Evolutionary conservation across 2,113 vertebrate genomes (phyloP), one percentile per base, ranked within the genome.

Genomic region (Coturnix japonica): DNA sequence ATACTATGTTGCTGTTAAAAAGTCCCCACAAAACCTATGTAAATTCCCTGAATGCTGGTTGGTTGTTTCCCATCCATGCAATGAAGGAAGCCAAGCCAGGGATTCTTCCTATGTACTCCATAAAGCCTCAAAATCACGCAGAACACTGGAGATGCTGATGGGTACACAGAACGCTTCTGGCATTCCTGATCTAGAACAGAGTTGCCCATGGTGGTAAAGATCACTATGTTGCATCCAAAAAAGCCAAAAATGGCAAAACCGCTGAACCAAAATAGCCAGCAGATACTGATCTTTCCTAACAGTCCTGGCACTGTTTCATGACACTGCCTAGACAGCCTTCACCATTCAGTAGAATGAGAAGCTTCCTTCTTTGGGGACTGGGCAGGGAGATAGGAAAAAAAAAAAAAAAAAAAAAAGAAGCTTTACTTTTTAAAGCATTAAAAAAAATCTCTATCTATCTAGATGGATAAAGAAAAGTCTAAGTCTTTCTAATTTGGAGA

Each of bases 401-500:
- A 44, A 75, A 79, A 77, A 93, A 69, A 44, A 44, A 44, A 44
- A 7, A 44, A 44, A 75, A 79, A 77, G 92, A 69, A 85, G 30
- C 46, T 88, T 85, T 30, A 71, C 54, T 80, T 91, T 70, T 3
- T 1, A 64, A 95, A 87, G 75, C 60, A 30, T 54, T 86, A 35
- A 60, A 90, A 84, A 90, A 84, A 89, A 35, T 7, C 28, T 80
- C 33, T 66, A 3, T 73, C 39, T 67, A 47, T 43, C 18, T 90
- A 8, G 44, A 9, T n/a, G 18, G 61, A 44, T 83, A 85, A 88
- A 93, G 78, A 90, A 96, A 69, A 96, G 92, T 91, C 87, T 54
- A 95, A 89, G 86, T 91, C 90, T 95, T 93, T 95, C 96, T 97
- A 97, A 97, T 97, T 90, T 95, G 91, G 89, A 97, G 96, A 95